A percentile compares a stretch with the other conserved stretches of the same genome.
phyloP scores from a whole-genome alignment of 2,797 vertebrate genomes.

The Myiothlypis coronata region DNA sequence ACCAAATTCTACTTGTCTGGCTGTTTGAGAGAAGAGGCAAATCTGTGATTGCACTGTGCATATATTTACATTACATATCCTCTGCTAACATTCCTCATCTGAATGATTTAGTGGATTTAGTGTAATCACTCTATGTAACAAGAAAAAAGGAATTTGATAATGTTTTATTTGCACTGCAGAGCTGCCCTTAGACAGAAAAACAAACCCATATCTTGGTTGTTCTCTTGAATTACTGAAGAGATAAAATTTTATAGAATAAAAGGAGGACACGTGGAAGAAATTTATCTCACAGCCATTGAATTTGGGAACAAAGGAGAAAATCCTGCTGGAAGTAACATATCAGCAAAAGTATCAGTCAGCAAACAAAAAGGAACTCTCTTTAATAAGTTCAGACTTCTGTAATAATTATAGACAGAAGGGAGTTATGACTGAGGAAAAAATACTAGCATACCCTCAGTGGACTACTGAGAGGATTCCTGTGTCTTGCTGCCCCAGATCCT shows the following conservation, averaged over 20 bases:
- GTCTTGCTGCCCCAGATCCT: background rate
- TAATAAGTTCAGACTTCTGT: background rate
- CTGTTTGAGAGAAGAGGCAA: background rate
- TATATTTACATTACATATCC: background rate
- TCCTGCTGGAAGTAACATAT: background rate
- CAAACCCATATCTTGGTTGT: background rate
- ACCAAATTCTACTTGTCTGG: background rate
- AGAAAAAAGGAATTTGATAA: background rate
- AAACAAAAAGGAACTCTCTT: background rate
- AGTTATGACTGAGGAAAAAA: background rate
- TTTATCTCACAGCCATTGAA: background rate
- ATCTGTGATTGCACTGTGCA: background rate
- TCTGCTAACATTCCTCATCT: background rate
- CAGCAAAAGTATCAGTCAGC: background rate
- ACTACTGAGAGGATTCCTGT: background rate
- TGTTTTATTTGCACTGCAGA: background rate
- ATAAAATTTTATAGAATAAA: background rate
- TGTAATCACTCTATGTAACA: background rate
- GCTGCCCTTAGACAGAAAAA: background rate
- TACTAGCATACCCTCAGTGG: background rate
- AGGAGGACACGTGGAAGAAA: background rate
- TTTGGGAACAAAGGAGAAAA: background rate
- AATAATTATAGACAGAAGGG: background rate
- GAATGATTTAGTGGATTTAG: constrained; percentile 16
- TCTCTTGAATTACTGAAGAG: background rate